These are phyloP conservation scores for Camarhynchus parvulus DNA, from an alignment of 2,113 vertebrate genomes.

Conservation along the genomic window DNA sequence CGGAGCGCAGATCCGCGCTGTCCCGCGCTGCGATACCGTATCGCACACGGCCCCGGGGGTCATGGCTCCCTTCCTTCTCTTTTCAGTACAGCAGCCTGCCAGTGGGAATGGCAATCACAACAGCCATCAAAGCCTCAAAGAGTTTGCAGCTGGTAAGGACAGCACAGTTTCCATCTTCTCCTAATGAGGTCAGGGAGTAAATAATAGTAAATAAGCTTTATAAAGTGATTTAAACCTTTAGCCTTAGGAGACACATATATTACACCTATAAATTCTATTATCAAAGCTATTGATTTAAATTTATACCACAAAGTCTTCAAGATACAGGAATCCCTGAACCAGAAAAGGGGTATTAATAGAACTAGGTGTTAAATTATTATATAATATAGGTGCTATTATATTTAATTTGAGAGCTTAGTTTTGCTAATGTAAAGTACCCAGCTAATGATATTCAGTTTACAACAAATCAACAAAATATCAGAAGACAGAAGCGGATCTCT, in stretches of 20 bases:
- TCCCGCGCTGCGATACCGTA: conserved; percentile 30
- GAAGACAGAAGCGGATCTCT: not conserved
- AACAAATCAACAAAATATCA: not conserved
- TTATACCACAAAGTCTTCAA: not conserved
- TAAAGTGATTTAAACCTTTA: not conserved
- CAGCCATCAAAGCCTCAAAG: not conserved
- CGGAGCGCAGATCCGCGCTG: not conserved
- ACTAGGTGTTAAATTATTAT: not conserved
- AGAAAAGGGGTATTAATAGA: not conserved
- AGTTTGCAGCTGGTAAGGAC: not conserved
- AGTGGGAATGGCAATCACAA: not conserved
- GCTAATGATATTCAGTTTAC: not conserved
- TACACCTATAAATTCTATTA: not conserved
- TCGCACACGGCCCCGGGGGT: not conserved
- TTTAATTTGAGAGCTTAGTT: not conserved
- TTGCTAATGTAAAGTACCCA: not conserved
- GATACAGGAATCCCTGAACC: not conserved
- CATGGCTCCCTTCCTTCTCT: not conserved
- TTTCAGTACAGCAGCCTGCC: not conserved
- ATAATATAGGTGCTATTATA: not conserved
- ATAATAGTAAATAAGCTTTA: not conserved
- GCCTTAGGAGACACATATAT: not conserved
- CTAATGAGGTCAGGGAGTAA: not conserved
- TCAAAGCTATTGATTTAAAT: not conserved
- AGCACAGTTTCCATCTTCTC: not conserved